Evolutionary conservation across 1,140 invertebrate genomes (phyloP), one percentile per base, ranked within the genome.

Genomic region (Calliphora vicina): DNA sequence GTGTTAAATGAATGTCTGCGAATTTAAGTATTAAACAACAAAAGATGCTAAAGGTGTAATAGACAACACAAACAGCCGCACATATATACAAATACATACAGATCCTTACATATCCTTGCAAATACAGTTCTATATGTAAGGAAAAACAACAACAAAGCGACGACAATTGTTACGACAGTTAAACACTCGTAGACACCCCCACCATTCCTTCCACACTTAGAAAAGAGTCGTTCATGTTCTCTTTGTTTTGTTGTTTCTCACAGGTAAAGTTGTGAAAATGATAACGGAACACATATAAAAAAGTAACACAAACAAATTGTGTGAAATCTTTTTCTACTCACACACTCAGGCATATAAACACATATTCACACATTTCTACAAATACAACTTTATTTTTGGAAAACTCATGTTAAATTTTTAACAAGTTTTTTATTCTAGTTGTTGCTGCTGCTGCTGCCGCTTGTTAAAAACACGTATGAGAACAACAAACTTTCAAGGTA

Each of bases 401-500:
- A 78, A 89, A 89, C 88, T 89, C 88, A 87, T 89, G 88, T 88
- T 89, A 84, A 86, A 78, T 43, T 78, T 78, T 78, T 43, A 43
- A 78, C 74, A 45, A 43, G 35, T 45, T 78, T 78, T 76, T 20
- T 43, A 9, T 23, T 45, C 10, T 10, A 17, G 35, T 35, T 35
- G 27, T 76, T 76, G 50, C 25, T 67, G 61, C 23, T 67, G 9
- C n/a, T 67, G 45, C 45, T 67, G 61, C 35, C 35, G 35, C 35
- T 67, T 67, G 61, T 67, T 67, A 23, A 23, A 23, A 10, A 67
- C 61, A 67, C 61, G 20, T 67, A 67, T 67, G 61, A 67, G 20
- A 67, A 67, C 20, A 67, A 67, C 61, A 67, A 67, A 67, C 61
- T 67, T 67, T 67, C 61, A 23, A 50, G 50, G 50, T 17, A 57